These are phyloP conservation scores for Clarias fuscus DNA, from an alignment of 2,797 vertebrate species.

Conservation along the genomic window DNA sequence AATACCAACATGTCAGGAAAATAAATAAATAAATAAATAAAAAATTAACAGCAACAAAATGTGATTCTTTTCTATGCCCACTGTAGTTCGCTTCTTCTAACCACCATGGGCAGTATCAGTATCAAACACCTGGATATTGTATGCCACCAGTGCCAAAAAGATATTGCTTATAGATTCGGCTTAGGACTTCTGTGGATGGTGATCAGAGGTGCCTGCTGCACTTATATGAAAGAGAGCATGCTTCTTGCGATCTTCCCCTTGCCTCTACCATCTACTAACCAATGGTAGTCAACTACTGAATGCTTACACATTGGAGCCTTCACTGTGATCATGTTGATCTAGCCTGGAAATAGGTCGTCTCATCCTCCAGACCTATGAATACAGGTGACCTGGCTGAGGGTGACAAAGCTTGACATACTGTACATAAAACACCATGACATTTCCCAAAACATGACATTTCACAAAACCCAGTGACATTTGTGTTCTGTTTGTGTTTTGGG, in stretches of 20 bases:
- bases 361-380: not conserved
- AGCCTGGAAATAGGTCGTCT: not conserved
- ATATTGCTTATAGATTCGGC: no score
- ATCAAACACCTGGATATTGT: not conserved
- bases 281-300: no score
- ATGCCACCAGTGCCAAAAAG: not conserved
- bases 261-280: no score
- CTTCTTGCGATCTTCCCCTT: no score
- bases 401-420: not conserved
- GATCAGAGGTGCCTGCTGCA: not conserved
- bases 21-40: no score
- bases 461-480: no score
- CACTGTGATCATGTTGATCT: not conserved
- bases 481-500: no score
- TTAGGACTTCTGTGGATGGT: not conserved
- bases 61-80: no score
- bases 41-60: no score
- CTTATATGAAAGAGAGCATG: not conserved
- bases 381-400: not conserved
- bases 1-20: no score
- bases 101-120: not conserved
- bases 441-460: no score
- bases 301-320: not conserved
- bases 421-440: no score
- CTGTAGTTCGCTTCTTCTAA: not conserved